Percentiles rank a stretch among this genome's conserved stretches.
These are phyloP conservation scores for Phoebastria nigripes DNA, from an alignment of 2,797 vertebrate species.

Conservation along the genomic window DNA sequence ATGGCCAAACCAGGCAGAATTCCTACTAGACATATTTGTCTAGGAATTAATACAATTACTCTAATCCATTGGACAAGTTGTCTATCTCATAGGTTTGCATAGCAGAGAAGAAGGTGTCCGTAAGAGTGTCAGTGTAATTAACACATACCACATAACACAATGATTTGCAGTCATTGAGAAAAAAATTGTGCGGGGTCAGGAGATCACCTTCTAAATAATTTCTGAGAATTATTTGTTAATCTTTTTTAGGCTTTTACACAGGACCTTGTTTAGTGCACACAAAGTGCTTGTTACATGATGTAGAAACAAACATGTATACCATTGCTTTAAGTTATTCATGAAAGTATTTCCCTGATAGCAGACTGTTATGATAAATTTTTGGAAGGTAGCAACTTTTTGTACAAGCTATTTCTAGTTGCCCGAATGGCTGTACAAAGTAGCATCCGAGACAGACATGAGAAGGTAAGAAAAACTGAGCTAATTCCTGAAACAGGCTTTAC, in stretches of 20 bases:
- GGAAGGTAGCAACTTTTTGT: not conserved
- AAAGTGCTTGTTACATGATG: not conserved
- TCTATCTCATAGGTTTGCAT: slow-evolving; percentile 59
- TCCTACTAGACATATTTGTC: slow-evolving; percentile 35
- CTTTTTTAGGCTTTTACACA: not conserved
- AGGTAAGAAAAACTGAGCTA: not conserved
- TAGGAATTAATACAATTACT: slow-evolving; percentile 61
- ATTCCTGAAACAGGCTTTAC: not conserved
- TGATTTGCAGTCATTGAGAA: slow-evolving; percentile 32
- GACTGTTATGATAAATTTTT: not conserved
- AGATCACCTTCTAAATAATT: slow-evolving; percentile 9
- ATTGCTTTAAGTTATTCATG: not conserved
- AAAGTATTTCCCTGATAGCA: not conserved
- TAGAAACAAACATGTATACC: not conserved
- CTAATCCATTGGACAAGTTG: slow-evolving; percentile 63
- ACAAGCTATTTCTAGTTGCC: not conserved
- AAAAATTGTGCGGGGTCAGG: slow-evolving; percentile 24
- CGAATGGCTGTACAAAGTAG: not conserved
- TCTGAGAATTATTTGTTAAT: not conserved
- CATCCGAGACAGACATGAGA: not conserved
- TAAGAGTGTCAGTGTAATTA: slow-evolving; percentile 33
- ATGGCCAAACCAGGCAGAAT: slow-evolving; percentile 58
- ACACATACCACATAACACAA: not conserved
- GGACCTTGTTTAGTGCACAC: not conserved
- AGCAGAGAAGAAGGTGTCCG: slow-evolving; percentile 35